A percentile compares a stretch with the other conserved stretches of the same genome.
phyloP scores from a whole-genome alignment of 2,113 vertebrate species.

The Stegostoma tigrinum region DNA sequence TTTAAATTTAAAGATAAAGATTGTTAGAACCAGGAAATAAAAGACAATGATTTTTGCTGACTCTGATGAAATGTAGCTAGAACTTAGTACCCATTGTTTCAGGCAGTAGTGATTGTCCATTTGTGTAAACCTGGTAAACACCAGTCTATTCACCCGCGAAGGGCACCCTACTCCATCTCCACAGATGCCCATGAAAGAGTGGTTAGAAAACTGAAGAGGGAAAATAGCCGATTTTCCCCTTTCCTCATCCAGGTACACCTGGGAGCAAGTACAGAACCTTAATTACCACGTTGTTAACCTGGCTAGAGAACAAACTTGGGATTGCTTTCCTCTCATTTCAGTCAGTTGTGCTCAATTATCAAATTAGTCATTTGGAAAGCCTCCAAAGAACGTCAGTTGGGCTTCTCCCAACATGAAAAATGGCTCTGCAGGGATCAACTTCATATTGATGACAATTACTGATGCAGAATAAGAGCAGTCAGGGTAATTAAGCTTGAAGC shows the following conservation, averaged over 20 bases:
- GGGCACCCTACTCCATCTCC: neutral
- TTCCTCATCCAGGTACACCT: neutral
- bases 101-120: neutral
- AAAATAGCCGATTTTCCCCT: neutral
- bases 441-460: neutral
- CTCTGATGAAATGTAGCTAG: neutral
- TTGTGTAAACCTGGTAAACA: neutral
- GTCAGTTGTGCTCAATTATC: neutral
- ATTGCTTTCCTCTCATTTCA: too few species aligned
- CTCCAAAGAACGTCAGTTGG: neutral
- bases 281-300: neutral
- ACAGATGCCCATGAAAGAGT: neutral
- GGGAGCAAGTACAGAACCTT: neutral
- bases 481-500: neutral
- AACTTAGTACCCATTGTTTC: neutral
- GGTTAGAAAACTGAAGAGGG: neutral
- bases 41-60: too few species aligned
- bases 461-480: neutral
- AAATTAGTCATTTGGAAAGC: neutral
- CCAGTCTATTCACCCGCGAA: neutral
- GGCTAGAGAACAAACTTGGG: neutral
- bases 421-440: neutral
- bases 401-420: neutral
- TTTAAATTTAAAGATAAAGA: neutral
- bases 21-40: too few species aligned